Percentiles rank a stretch among this genome's conserved stretches.
These are phyloP conservation scores for Grammomys dolichurus DNA, from an alignment of 2,113 vertebrate genomes.

Conservation along the genomic window DNA sequence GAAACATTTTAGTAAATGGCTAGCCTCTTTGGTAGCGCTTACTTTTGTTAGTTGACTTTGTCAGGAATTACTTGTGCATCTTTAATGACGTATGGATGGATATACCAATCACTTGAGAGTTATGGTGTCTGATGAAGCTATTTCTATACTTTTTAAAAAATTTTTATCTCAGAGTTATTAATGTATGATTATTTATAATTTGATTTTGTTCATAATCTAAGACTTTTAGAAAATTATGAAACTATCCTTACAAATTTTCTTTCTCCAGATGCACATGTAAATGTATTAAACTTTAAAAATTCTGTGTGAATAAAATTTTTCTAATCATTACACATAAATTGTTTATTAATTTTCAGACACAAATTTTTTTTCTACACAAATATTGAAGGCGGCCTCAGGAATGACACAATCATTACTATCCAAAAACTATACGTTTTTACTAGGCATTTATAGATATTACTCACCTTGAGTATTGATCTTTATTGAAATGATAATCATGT, in stretches of 20 bases:
- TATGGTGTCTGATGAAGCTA: slow-evolving; percentile 84
- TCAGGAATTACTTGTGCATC: slow-evolving; percentile 84
- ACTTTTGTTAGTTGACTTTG: slow-evolving; percentile 76
- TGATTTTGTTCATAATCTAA: slow-evolving; percentile 85
- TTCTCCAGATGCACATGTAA: slow-evolving; percentile 81
- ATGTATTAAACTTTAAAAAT: slow-evolving; percentile 74
- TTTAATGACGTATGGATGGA: slow-evolving; percentile 85
- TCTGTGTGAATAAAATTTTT: slow-evolving; percentile 77
- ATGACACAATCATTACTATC: slow-evolving; percentile 67
- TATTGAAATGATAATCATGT: slow-evolving; percentile 59
- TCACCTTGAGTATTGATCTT: slow-evolving; percentile 74
- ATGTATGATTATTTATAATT: slow-evolving; percentile 87
- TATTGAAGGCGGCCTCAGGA: slow-evolving; percentile 74
- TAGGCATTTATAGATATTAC: slow-evolving; percentile 72
- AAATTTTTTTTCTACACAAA: slow-evolving; percentile 41
- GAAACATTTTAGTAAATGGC: slow-evolving; percentile 82
- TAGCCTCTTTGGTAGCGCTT: slow-evolving; percentile 72
- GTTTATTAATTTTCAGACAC: slow-evolving; percentile 76
- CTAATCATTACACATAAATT: slow-evolving; percentile 84
- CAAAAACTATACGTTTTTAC: slow-evolving; percentile 73
- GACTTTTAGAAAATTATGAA: slow-evolving; percentile 86
- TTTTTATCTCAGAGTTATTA: slow-evolving; percentile 86
- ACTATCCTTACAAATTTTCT: slow-evolving; percentile 83
- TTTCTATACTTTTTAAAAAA: slow-evolving; percentile 73
- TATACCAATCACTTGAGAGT: slow-evolving; percentile 84